Percentiles rank a stretch among this genome's conserved stretches.
phyloP scores from a whole-genome alignment of 1,140 invertebrate species.

The Cydia strobilella region DNA sequence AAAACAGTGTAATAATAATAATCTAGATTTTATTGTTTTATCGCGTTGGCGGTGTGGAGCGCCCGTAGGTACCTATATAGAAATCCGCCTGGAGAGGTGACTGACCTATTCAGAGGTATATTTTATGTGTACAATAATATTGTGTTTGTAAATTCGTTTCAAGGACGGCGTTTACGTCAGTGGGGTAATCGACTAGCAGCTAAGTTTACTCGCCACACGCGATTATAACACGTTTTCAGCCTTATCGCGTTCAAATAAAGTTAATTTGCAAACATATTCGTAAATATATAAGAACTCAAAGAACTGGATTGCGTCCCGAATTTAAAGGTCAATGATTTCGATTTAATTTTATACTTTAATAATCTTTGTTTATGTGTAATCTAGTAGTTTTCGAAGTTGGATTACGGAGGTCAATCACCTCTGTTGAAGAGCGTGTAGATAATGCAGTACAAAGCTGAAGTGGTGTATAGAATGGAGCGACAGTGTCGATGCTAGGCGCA shows the following conservation, averaged over 20 bases:
- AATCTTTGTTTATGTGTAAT: conserved; percentile 27
- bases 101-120: conserved; percentile 51
- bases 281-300: conserved; percentile 34
- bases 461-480: conserved; percentile 25
- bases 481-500: conserved; percentile 22
- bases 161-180: conserved; percentile 71
- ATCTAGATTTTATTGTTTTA: conserved; percentile 30
- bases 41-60: conserved; percentile 11
- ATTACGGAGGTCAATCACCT: conserved; percentile 25
- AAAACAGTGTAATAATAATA: conserved; percentile 21
- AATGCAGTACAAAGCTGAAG: conserved; percentile 32
- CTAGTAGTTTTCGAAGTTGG: conserved; percentile 8
- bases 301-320: conserved; percentile 33
- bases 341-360: conserved; percentile 20
- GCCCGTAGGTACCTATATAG: not conserved
- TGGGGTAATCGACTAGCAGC: conserved; percentile 46
- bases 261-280: conserved; percentile 32
- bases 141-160: conserved; percentile 63
- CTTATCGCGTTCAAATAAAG: conserved; percentile 41
- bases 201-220: not conserved
- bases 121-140: conserved; percentile 64
- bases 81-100: conserved; percentile 49
- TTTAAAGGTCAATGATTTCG: conserved; percentile 47
- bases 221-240: conserved; percentile 39
- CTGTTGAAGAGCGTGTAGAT: conserved; percentile 20